Evolutionary conservation across 2,113 vertebrate genomes (phyloP), one percentile per base, ranked within the genome.

Genomic region (Cyprinodon brontotheroides): DNA sequence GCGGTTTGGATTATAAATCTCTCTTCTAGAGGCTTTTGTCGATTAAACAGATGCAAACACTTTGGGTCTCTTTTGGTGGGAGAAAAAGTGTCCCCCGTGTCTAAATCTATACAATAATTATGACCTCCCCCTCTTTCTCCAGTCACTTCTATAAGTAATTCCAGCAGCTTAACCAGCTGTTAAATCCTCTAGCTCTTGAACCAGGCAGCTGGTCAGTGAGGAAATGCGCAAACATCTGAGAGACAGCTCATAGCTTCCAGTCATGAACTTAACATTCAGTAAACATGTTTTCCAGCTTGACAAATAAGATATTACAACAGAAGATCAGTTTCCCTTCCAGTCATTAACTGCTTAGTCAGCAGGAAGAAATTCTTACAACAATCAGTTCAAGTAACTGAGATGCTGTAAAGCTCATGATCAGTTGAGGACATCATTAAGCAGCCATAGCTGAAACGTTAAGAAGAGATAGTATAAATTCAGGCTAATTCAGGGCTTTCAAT

Each of bases 51-150:
- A 53, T 53, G 50, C 6, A 53, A 5, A 53, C 50, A 53, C 17
- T 48, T 48, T 48, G 47, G 13, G 11, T 48, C 13, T 4, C 13
- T 14, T 48, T 48, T 45, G 9, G 29, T 45, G 43, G 43, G 9
- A 11, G 5, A 8, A 45, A 45, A 50, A 69, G 70, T 70, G 68
- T 78, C 78, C 63, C 72, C 69, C 82, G 80, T 79, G 85, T 85
- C 50, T 53, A 71, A 77, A 57, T 68, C 78, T 73, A 60, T 75
- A 83, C 66, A 40, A 65, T 80, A 41, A 70, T 60, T 73, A 66
- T 53, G 53, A 77, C 68, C 39, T 45, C 38, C 39, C 40, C 10
- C 15, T 20, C 67, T 15, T 14, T 36, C 57, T 13, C 37, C 11
- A 39, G 37, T 64, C 38, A 38, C 65, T 62, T 15, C 65, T 68